These are phyloP conservation scores for Petaurus breviceps DNA, from an alignment of 2,113 vertebrate genomes.

Conservation along the genomic window DNA sequence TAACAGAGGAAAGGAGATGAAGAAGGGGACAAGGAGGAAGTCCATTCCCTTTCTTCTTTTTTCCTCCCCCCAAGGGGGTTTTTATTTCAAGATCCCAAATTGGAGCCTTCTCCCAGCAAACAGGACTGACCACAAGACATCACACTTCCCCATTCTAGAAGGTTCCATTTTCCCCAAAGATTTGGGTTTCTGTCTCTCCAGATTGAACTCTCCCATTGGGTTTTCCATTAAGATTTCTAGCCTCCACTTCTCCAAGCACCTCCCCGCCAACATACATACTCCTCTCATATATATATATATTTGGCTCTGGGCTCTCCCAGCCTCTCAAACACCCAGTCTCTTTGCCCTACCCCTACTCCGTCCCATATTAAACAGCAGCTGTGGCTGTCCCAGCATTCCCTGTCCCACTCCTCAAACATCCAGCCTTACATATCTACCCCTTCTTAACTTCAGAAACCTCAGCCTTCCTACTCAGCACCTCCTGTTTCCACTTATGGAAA, in stretches of 20 bases:
- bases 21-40: not conserved
- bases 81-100: not conserved
- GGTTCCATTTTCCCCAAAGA: not conserved
- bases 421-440: not conserved
- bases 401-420: not conserved
- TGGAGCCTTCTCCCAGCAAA: not conserved
- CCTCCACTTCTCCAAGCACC: not conserved
- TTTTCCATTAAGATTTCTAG: not conserved
- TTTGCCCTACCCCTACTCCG: too few species aligned
- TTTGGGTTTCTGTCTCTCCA: not conserved
- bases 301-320: not conserved
- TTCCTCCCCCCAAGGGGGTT: not conserved
- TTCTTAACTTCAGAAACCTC: not conserved
- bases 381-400: not conserved
- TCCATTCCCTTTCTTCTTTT: not conserved
- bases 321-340: not conserved
- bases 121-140: not conserved
- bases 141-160: not conserved
- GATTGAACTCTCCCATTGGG: not conserved
- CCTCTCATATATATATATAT: not conserved
- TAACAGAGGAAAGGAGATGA: not conserved
- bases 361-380: not conserved
- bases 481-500: not conserved
- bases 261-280: not conserved
- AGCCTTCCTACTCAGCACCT: not conserved